phyloP scores from a whole-genome alignment of 2,888 invertebrate species.

The Periphyllus acericola region DNA sequence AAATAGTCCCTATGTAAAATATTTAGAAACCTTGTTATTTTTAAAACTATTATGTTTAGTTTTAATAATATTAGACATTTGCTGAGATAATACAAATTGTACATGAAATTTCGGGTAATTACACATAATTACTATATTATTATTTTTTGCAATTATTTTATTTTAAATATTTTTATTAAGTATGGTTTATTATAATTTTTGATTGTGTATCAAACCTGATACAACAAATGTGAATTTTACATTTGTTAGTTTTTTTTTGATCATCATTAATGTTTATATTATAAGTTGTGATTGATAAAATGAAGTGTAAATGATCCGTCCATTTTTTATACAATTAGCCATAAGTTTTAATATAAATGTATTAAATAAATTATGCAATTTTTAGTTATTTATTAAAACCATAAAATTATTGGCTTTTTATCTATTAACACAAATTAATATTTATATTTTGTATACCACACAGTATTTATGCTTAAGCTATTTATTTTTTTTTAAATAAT shows the following conservation, averaged over 20 bases:
- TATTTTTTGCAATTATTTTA: no score
- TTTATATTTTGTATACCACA: not conserved
- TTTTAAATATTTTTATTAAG: not conserved
- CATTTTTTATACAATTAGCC: slow-evolving; percentile 23
- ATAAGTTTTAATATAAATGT: no score
- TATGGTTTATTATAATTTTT: not conserved
- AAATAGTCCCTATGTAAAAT: no score
- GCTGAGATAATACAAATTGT: no score
- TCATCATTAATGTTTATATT: not conserved
- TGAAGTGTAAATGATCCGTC: slow-evolving; percentile 45
- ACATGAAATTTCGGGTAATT: no score
- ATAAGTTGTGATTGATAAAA: slow-evolving; percentile 22
- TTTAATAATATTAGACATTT: no score
- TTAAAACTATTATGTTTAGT: no score
- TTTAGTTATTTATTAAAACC: not conserved
- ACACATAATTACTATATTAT: no score
- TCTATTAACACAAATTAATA: not conserved
- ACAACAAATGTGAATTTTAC: not conserved
- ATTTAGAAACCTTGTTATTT: no score
- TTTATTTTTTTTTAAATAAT: not conserved
- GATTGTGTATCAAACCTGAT: not conserved
- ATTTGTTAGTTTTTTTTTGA: not conserved
- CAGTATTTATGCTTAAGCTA: not conserved
- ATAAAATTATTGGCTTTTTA: not conserved
- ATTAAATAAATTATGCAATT: not conserved